Conservation (phyloP, 2,888 invertebrate species). For the Oscheius sp. region DNA sequence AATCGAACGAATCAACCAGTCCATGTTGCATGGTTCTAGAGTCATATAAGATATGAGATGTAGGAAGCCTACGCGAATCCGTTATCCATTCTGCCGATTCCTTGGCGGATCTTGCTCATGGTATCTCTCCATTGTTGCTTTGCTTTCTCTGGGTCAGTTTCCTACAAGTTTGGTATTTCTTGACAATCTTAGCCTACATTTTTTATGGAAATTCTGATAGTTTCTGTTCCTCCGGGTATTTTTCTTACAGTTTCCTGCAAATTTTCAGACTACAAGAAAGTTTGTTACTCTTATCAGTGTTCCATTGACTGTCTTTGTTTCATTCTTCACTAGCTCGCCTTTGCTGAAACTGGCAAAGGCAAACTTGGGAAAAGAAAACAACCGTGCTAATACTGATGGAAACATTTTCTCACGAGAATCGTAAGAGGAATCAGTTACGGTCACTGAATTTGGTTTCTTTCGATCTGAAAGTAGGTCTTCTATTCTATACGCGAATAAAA, state of each 20-base stretch:
- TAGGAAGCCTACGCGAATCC: constrained; percentile 11
- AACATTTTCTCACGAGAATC: neutral
- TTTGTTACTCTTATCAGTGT: constrained; percentile 6
- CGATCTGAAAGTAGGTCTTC: neutral
- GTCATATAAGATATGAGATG: neutral
- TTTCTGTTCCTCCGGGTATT: constrained; percentile 14
- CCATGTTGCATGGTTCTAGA: constrained; percentile 18
- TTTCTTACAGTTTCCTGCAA: constrained; percentile 14
- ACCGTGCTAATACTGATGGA: constrained; percentile 5
- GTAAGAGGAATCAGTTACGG: constrained; percentile 18
- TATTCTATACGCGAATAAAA: neutral
- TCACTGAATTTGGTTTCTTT: constrained; percentile 15
- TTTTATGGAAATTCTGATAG: neutral
- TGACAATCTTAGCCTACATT: constrained; percentile 1
- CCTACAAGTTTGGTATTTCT: too few relatives aligned
- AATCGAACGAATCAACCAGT: constrained; percentile 17
- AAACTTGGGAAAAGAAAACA: constrained; percentile 19
- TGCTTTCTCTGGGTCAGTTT: constrained; percentile 12
- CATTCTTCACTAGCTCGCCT: constrained; percentile 5
- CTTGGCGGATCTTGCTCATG: neutral
- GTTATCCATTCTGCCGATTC: constrained; percentile 11
- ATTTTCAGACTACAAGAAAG: neutral
- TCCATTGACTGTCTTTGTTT: constrained; percentile 9
- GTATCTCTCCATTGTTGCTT: neutral
- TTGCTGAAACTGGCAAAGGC: neutral